These are phyloP conservation scores for Drosophila quasianomalipes DNA, from an alignment of 2,888 invertebrate species.

Conservation along the genomic window DNA sequence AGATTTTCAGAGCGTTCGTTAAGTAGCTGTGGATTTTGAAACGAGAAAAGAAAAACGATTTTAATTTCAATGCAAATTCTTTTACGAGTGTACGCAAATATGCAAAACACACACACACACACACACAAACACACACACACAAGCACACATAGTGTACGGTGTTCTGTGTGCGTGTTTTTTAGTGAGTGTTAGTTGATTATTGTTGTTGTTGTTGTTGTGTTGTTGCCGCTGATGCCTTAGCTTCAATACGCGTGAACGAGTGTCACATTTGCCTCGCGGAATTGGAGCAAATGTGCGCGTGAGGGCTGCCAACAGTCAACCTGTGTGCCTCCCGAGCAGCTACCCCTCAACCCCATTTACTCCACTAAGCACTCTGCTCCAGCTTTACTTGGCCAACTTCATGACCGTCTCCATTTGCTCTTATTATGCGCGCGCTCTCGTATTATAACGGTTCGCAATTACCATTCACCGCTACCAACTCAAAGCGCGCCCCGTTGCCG, in stretches of 20 bases:
- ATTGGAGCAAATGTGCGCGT: constrained; percentile 76
- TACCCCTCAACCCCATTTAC: neutral
- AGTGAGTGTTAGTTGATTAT: neutral
- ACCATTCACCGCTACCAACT: constrained; percentile 79
- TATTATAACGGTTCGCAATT: constrained; percentile 79
- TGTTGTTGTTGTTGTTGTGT: constrained; percentile 8
- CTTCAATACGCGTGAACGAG: constrained; percentile 45
- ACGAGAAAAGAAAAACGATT: neutral
- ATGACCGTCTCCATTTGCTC: constrained; percentile 55
- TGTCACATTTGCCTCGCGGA: constrained; percentile 75
- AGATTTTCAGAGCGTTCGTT: neutral
- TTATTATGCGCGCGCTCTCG: constrained; percentile 77
- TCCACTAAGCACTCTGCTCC: neutral
- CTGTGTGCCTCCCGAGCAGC: constrained; percentile 11
- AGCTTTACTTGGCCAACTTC: constrained; percentile 19
- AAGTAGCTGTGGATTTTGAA: neutral
- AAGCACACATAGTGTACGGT: neutral
- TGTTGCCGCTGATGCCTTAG: constrained; percentile 5
- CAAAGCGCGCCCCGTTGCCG: constrained; percentile 63
- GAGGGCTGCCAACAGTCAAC: constrained; percentile 52
- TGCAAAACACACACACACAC: neutral
- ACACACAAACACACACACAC: neutral
- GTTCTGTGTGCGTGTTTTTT: neutral
- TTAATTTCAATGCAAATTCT: neutral
- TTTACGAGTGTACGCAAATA: constrained; percentile 45